Base-by-base conservation (phyloP, 1,140 invertebrate species). In the Maconellicoccus hirsutus region DNA sequence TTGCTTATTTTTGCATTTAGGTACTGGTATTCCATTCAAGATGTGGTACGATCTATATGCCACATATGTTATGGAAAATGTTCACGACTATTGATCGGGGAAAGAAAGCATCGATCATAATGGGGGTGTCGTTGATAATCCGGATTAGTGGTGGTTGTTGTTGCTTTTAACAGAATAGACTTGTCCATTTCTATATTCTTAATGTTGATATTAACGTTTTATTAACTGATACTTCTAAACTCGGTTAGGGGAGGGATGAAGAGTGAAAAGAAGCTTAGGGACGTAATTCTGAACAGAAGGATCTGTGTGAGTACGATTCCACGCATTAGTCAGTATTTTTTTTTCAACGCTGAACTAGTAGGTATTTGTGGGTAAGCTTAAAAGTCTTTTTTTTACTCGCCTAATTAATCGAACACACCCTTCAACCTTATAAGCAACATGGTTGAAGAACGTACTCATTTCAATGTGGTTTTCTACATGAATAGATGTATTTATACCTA, bases 131-230 rank as follows among this genome's bases (percentile, higher is more conserved):
- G 61, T 66, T 66, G 10, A 19, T 66, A 66, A 66, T 66, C 61
- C 61, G 61, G 61, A 66, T 66, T 66, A 66, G 61, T 66, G 25
- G 61, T 19, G 61, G 61, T 66, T 66, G 61, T 66, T 66, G 61
- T 66, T 66, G 61, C 61, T 66, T 66, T 66, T 66, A 66, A 12
- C 61, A 66, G 61, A 66, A 66, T 66, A 22, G 61, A 66, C 61
- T 66, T 66, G 61, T 66, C 61, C 61, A 66, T 66, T 66, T 23
- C 61, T 23, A 66, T 66, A 12, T 23, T 23, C 61, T 66, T 66
- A 66, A 66, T 22, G 61, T 66, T 66, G 25, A 66, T 66, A 66
- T 66, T 66, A 66, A 66, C 61, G 61, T 66, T 66, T 66, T 66
- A 66, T 66, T 66, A 66, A 66, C 61, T 66, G 61, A 66, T 66